Base-by-base conservation (phyloP, 1,140 invertebrate species). In the Radopholus similis region DNA sequence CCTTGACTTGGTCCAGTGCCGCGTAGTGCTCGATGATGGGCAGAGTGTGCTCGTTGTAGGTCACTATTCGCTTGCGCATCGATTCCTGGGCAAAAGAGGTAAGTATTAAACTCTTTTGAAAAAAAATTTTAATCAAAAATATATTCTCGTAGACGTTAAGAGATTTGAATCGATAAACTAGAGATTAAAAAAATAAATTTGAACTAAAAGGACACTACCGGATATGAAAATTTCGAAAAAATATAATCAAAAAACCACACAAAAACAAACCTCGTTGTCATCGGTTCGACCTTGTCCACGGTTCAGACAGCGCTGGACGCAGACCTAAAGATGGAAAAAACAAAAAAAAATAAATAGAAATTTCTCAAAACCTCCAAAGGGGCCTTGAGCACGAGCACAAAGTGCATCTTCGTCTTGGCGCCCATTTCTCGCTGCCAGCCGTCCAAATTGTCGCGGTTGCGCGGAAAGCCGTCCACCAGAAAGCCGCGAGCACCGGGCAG, bases 381-480 rank as follows among this genome's bases (percentile, higher is more conserved):
- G 82, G 95, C 97, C 63, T 96, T 90, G 75, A 99, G 91, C 82
- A 95, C 95, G 2, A 99, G 83, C 0, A 99, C 91, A 83, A 92
- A 93, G 73, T 90, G 86, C 8, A 97, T 85, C 53, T 90, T 87
- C 0, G 90, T 89, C 84, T 95, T 93, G 21, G 89, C 88, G 0
- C 86, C 83, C 90, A 98, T 94, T 71, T 87, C 85, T 73, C 88
- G 86, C 38, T 90, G 88, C 96, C 96, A 99, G 1, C 96, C 96
- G 66, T 93, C 88, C 56, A 98, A 84, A 84, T 99, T 99, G 83
- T 98, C 89, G 82, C 94, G 87, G 84, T 97, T 99, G 28, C 96
- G 86, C 30, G 96, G 96, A 83, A 99, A 99, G 6, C 96, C 96
- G 85, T 99, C 96, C 75, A 99, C 90, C 0, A 99, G 85, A 83